Evolutionary conservation across 2,113 vertebrate species (phyloP).

Genomic region (Strix uralensis): DNA sequence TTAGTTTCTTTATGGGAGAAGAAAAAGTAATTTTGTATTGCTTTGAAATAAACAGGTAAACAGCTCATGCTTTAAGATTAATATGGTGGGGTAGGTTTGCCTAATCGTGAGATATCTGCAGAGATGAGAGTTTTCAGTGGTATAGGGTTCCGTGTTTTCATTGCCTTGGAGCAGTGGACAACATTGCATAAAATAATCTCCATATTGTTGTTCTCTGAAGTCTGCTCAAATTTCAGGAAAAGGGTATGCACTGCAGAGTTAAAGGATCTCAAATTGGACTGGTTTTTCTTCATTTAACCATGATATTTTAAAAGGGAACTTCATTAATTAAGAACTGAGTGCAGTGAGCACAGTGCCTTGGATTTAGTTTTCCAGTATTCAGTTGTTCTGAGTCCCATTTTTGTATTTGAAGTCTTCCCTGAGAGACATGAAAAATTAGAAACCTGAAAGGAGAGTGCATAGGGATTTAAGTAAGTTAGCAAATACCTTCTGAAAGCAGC

Average conservation of each 20-base stretch:
- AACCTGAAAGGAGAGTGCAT: neutral
- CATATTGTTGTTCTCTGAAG: neutral
- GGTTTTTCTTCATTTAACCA: neutral
- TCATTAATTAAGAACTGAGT: neutral
- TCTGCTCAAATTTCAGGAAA: neutral
- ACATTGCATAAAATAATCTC: neutral
- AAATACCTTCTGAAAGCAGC: neutral
- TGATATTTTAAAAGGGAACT: neutral
- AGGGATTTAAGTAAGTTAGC: neutral
- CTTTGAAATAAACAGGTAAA: neutral
- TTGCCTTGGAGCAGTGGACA: neutral
- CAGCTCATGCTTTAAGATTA: neutral
- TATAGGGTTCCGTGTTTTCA: neutral
- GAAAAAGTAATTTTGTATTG: neutral
- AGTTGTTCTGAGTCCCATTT: neutral
- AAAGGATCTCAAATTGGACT: neutral
- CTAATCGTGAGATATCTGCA: neutral
- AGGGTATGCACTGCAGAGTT: neutral
- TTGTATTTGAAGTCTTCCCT: neutral
- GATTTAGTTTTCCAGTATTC: neutral
- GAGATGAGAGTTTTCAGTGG: neutral
- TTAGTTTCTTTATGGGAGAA: neutral
- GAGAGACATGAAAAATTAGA: neutral
- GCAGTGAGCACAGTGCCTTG: neutral
- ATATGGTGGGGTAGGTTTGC: neutral